Evolutionary conservation across 1,140 invertebrate species (phyloP).

Genomic region (Camponotus pennsylvanicus): DNA sequence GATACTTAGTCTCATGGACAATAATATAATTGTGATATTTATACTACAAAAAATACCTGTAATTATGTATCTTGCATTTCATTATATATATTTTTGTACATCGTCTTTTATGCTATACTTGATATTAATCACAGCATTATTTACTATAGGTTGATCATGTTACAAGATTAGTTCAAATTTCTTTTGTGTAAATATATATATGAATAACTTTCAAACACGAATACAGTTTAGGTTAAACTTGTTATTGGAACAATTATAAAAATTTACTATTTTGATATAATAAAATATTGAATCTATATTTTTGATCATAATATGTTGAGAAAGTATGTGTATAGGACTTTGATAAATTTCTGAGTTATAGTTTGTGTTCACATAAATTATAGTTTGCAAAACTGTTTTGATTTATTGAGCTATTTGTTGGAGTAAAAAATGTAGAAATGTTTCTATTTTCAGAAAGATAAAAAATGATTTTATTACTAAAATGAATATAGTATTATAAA

Average conservation of each 20-base stretch:
- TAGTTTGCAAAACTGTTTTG: background rate
- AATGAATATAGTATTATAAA: no score
- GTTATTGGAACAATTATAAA: constrained; percentile 3
- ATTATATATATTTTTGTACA: constrained; percentile 17
- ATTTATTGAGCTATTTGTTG: background rate
- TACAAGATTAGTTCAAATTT: background rate
- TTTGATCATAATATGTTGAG: background rate
- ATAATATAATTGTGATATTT: constrained; percentile 32
- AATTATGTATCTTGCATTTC: constrained; percentile 24
- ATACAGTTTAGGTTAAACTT: background rate
- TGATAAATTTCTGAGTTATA: background rate
- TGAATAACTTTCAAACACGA: constrained; percentile 12
- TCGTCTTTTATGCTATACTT: background rate
- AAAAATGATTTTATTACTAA: no score
- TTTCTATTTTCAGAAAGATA: background rate
- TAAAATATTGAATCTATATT: constrained; percentile 52
- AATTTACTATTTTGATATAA: constrained; percentile 51
- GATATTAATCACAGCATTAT: constrained; percentile 5
- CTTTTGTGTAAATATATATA: constrained; percentile 7
- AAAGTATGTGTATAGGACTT: background rate
- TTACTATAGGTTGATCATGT: background rate
- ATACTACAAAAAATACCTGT: constrained; percentile 13
- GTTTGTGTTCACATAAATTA: background rate
- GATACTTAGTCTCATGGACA: constrained; percentile 56
- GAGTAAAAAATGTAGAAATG: background rate